A percentile compares a stretch with the other conserved stretches of the same genome.
These are phyloP conservation scores for Muscicapa striata DNA, from an alignment of 2,797 vertebrate genomes.

Conservation along the genomic window DNA sequence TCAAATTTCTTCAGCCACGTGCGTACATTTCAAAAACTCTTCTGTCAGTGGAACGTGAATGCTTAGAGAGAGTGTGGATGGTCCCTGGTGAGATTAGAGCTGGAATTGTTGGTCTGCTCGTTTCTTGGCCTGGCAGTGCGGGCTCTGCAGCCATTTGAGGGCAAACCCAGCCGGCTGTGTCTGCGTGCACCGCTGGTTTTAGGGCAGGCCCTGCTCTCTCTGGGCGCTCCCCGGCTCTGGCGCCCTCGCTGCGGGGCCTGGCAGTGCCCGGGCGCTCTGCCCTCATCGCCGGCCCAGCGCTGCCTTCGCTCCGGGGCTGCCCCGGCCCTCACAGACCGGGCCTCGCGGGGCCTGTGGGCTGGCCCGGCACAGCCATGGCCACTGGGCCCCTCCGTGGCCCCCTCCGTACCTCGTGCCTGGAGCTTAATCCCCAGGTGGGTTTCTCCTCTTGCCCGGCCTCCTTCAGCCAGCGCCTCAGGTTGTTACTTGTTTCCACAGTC, in stretches of 20 bases:
- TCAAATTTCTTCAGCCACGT: neutral
- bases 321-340: rapidly evolving
- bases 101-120: rapidly evolving
- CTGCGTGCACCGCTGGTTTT: rapidly evolving
- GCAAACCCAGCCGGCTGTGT: neutral
- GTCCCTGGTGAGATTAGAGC: neutral
- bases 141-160: neutral
- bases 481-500: neutral
- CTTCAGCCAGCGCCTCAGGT: neutral
- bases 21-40: rapidly evolving
- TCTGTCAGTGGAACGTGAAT: neutral
- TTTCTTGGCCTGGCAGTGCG: neutral
- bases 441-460: rapidly evolving
- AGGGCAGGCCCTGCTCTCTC: rapidly evolving
- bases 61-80: no score
- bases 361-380: rapidly evolving
- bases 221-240: rapidly evolving
- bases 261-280: rapidly evolving
- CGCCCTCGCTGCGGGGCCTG: rapidly evolving
- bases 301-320: neutral
- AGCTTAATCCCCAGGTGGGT: neutral
- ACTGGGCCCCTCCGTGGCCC: neutral
- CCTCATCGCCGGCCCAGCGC: rapidly evolving
- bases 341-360: neutral
- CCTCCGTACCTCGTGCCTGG: neutral